phyloP scores from a whole-genome alignment of 2,888 invertebrate genomes.

The Cantharis flavilabris region DNA sequence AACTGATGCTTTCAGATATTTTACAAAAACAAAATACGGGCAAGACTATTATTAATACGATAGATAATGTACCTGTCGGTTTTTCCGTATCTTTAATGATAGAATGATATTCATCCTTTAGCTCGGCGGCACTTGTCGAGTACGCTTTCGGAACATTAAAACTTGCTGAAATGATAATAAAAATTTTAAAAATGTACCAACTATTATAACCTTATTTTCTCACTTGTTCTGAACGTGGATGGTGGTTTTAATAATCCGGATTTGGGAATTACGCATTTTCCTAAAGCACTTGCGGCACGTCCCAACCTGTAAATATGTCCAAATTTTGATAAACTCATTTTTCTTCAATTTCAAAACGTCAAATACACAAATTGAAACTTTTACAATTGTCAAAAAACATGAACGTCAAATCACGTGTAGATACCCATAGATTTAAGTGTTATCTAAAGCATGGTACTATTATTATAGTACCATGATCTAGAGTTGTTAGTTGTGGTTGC shows the following conservation, averaged over 20 bases:
- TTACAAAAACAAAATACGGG: background rate
- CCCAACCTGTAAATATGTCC: slow-evolving; percentile 30
- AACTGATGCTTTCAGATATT: background rate
- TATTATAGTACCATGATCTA: no score
- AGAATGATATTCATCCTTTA: slow-evolving; percentile 59
- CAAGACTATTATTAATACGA: no score
- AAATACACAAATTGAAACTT: background rate
- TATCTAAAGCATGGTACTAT: no score
- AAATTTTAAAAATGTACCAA: background rate
- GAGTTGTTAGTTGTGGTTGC: no score
- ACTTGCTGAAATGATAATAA: background rate
- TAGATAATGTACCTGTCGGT: slow-evolving; percentile 55
- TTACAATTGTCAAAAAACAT: background rate
- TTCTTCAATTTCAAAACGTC: slow-evolving; percentile 1
- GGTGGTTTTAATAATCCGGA: background rate
- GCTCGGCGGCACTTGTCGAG: slow-evolving; percentile 37
- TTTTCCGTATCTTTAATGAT: slow-evolving; percentile 67
- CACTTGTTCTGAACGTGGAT: background rate
- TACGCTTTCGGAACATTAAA: background rate
- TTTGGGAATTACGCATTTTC: slow-evolving; percentile 6
- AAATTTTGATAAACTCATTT: slow-evolving; percentile 39
- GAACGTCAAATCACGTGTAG: background rate
- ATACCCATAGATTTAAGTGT: no score
- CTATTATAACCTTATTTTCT: slow-evolving; percentile 3
- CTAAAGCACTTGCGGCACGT: slow-evolving; percentile 12